phyloP scores from a whole-genome alignment of 2,888 invertebrate genomes.

The Epistrophe grossulariae region DNA sequence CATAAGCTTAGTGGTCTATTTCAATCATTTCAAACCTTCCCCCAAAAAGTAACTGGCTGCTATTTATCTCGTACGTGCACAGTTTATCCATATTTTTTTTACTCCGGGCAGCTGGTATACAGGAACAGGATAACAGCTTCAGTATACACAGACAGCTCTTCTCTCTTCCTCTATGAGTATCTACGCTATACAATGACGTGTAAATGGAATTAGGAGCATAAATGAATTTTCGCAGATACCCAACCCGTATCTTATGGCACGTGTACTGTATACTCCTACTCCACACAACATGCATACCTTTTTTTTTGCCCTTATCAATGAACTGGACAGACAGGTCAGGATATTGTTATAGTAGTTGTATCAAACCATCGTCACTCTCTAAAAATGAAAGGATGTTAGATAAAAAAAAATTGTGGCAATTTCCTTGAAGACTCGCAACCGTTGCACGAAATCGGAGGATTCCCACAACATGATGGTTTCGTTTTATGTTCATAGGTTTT shows the following conservation, averaged over 20 bases:
- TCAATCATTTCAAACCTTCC: slow-evolving; percentile 21
- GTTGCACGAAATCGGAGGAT: background rate
- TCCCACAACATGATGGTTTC: too few species aligned
- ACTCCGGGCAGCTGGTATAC: background rate
- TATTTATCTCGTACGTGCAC: slow-evolving; percentile 79
- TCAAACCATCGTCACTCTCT: background rate
- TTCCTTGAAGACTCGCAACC: slow-evolving; percentile 1
- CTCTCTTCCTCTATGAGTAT: background rate
- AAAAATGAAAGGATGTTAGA: background rate
- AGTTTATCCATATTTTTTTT: slow-evolving; percentile 75
- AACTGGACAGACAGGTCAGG: background rate
- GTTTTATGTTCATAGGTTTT: background rate
- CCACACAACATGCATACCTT: background rate
- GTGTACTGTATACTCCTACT: background rate
- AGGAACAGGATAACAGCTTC: background rate
- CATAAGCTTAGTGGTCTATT: slow-evolving; percentile 32
- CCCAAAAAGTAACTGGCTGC: slow-evolving; percentile 78
- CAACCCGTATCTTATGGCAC: background rate
- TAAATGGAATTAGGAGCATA: slow-evolving; percentile 5
- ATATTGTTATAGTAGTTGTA: background rate
- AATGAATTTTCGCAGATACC: slow-evolving; percentile 1
- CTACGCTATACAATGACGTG: background rate
- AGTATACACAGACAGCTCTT: background rate
- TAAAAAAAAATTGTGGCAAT: background rate
- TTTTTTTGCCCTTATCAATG: background rate